Conservation (phyloP, 2,888 invertebrate species). For the Andrena dorsata region DNA sequence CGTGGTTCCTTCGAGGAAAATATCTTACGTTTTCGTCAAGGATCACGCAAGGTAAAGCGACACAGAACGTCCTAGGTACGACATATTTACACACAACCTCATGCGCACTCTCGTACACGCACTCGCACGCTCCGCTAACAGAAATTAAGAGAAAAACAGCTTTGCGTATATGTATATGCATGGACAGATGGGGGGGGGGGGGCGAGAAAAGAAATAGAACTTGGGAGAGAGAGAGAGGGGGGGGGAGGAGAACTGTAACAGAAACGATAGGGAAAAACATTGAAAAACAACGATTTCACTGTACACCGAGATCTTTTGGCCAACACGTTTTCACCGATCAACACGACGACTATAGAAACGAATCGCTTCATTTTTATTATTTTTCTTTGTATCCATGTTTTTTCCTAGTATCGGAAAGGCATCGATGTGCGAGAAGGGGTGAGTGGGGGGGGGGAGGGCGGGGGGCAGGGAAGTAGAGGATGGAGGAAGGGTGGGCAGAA, state of each 20-base stretch:
- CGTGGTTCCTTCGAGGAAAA: slow-evolving; percentile 11
- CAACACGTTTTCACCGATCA: slow-evolving; percentile 76
- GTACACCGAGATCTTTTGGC: slow-evolving; percentile 83
- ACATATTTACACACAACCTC: slow-evolving; percentile 65
- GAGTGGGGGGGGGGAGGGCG: neutral
- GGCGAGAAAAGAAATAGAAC: slow-evolving; percentile 6
- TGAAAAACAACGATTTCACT: slow-evolving; percentile 76
- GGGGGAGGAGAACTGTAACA: neutral
- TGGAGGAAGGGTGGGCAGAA: neutral
- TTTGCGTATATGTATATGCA: slow-evolving; percentile 22
- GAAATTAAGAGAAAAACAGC: neutral
- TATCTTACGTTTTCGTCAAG: neutral
- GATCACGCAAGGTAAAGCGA: slow-evolving; percentile 48
- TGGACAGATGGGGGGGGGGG: neutral
- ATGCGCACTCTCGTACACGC: slow-evolving; percentile 49
- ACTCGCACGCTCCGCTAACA: slow-evolving; percentile 18
- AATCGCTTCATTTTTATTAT: slow-evolving; percentile 25
- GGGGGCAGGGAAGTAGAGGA: neutral
- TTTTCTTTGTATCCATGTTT: neutral
- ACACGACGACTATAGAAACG: slow-evolving; percentile 54
- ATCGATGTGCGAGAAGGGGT: slow-evolving; percentile 29
- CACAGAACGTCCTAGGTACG: slow-evolving; percentile 39
- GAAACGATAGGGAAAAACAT: slow-evolving; percentile 25
- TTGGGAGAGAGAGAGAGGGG: neutral
- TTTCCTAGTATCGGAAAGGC: slow-evolving; percentile 15